These are phyloP conservation scores for Phoebastria nigripes DNA, from an alignment of 2,797 vertebrate species.

Conservation along the genomic window DNA sequence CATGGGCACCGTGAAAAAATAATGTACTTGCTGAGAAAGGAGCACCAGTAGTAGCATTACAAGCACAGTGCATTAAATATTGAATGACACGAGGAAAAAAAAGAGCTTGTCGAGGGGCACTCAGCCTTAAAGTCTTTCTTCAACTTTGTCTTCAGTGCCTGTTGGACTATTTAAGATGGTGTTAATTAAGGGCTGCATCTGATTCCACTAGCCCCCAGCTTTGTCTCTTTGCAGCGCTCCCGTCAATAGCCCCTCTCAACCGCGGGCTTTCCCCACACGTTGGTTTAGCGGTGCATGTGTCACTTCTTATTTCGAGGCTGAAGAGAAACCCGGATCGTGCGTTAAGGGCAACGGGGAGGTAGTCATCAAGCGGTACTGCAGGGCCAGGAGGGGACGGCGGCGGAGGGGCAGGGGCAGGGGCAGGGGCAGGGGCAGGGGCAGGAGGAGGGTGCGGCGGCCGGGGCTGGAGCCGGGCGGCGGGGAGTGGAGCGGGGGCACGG, in stretches of 20 bases:
- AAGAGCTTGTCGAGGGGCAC: constrained; percentile 75
- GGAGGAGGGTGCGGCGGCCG: neutral
- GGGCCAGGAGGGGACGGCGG: neutral
- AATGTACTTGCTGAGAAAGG: constrained; percentile 79
- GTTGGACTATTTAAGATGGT: constrained; percentile 76
- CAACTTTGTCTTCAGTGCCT: constrained; percentile 74
- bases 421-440: neutral
- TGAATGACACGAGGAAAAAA: constrained; percentile 75
- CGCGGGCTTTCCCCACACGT: constrained; percentile 36
- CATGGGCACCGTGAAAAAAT: constrained; percentile 77
- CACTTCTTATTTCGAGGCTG: constrained; percentile 71
- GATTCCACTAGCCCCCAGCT: constrained; percentile 66
- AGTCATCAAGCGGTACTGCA: constrained; percentile 34
- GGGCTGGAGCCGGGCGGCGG: neutral
- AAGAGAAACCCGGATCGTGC: constrained; percentile 53
- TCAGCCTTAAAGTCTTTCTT: constrained; percentile 78
- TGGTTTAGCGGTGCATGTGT: constrained; percentile 67
- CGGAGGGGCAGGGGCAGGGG: neutral
- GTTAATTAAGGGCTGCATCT: constrained; percentile 80
- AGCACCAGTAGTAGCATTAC: constrained; percentile 74
- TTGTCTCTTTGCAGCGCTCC: constrained; percentile 65
- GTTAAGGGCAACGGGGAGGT: constrained; percentile 28
- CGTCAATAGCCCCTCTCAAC: constrained; percentile 63
- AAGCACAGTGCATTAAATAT: constrained; percentile 77
- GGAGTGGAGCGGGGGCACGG: neutral